phyloP scores from a whole-genome alignment of 1,140 invertebrate genomes.

The Sinella curviseta region DNA sequence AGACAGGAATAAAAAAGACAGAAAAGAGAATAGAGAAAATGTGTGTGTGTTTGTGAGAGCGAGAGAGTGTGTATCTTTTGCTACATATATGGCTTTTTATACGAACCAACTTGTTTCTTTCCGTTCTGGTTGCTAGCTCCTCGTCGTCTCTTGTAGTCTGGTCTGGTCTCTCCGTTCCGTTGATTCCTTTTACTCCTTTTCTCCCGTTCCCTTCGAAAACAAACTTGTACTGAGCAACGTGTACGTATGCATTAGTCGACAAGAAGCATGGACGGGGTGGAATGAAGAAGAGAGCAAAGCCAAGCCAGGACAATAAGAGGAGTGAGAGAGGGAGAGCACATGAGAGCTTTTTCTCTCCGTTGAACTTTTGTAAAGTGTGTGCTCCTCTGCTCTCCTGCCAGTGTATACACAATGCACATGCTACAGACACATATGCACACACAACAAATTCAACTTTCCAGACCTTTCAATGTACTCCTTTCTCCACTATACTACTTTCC shows the following conservation, averaged over 20 bases:
- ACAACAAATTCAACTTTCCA: neutral
- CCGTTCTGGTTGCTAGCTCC: neutral
- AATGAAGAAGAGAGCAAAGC: too few relatives aligned
- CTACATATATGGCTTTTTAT: neutral
- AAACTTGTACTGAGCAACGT: neutral
- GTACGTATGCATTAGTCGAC: neutral
- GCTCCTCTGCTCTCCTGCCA: neutral
- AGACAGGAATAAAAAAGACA: neutral
- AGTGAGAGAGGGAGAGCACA: too few relatives aligned
- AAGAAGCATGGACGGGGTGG: too few relatives aligned
- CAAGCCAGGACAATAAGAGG: too few relatives aligned
- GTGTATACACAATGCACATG: neutral
- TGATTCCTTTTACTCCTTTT: neutral
- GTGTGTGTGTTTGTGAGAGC: neutral
- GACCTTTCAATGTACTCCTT: neutral
- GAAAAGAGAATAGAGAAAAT: neutral
- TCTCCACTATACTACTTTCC: neutral
- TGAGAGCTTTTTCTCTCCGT: too few relatives aligned
- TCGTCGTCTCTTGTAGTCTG: neutral
- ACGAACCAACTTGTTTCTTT: slow-evolving; percentile 1
- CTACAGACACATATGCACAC: neutral
- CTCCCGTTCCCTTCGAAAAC: neutral
- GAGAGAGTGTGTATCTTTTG: neutral
- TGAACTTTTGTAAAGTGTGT: neutral
- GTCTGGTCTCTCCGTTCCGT: neutral